phyloP scores from a whole-genome alignment of 1,140 invertebrate genomes.

The Carcinoscorpius rotundicauda region DNA sequence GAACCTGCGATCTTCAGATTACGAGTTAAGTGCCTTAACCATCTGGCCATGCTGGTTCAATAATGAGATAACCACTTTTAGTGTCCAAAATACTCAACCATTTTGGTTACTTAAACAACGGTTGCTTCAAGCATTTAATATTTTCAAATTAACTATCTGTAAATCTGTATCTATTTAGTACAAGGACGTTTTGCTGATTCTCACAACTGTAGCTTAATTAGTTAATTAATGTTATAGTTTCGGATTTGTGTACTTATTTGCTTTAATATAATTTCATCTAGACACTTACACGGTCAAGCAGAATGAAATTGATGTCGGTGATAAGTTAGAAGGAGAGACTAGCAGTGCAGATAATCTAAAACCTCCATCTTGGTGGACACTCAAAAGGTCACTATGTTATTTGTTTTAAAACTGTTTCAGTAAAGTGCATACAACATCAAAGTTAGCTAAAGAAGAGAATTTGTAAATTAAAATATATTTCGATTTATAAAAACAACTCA shows the following conservation, averaged over 20 bases:
- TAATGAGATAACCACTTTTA: too few relatives aligned
- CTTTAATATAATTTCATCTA: too few relatives aligned
- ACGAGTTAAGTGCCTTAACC: too few relatives aligned
- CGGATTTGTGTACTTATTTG: background rate
- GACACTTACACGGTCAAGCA: too few relatives aligned
- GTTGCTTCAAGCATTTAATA: too few relatives aligned
- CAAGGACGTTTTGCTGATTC: background rate
- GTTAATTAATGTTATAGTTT: background rate
- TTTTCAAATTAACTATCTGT: too few relatives aligned
- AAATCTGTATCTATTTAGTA: background rate
- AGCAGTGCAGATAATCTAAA: slow-evolving; percentile 20
- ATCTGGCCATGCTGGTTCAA: too few relatives aligned
- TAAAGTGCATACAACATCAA: too few relatives aligned
- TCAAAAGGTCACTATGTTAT: slow-evolving; percentile 15
- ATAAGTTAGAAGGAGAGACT: slow-evolving; percentile 18
- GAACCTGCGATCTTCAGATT: too few relatives aligned
- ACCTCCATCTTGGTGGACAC: slow-evolving; percentile 18
- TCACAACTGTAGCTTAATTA: too few relatives aligned
- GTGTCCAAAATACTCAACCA: too few relatives aligned
- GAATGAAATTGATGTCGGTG: background rate
- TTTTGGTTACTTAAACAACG: too few relatives aligned
- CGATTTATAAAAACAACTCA: background rate
- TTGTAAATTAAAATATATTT: background rate
- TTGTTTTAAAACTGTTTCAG: background rate
- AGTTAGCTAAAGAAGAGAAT: background rate